phyloP scores from a whole-genome alignment of 2,888 invertebrate genomes.

The Rhyacophila evoluta region DNA sequence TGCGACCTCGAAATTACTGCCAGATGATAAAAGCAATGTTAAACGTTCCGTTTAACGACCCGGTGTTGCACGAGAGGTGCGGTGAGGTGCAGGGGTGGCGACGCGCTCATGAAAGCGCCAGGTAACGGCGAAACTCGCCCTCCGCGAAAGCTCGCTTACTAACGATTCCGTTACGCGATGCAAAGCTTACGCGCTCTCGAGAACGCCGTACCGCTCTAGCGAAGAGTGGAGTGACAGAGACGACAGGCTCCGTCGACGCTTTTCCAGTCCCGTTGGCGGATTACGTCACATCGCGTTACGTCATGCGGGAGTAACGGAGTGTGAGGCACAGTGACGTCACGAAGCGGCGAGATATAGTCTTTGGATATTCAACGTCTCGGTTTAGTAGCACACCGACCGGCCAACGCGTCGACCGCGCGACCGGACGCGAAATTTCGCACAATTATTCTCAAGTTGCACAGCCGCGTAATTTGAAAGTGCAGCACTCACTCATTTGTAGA shows the following conservation, averaged over 20 bases:
- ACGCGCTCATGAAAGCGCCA: constrained; percentile 56
- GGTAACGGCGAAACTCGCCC: constrained; percentile 57
- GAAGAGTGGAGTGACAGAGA: constrained; percentile 62
- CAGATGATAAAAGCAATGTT: constrained; percentile 19
- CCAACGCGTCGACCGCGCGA: constrained; percentile 39
- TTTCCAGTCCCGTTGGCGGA: constrained; percentile 66
- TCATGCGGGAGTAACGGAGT: constrained; percentile 56
- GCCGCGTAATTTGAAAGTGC: not conserved
- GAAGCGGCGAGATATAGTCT: constrained; percentile 68
- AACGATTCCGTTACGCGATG: constrained; percentile 69
- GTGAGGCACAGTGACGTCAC: constrained; percentile 65
- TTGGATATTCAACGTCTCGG: constrained; percentile 69
- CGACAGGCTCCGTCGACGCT: constrained; percentile 62
- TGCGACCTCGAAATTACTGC: constrained; percentile 9
- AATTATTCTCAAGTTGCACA: not conserved
- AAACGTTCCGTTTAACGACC: constrained; percentile 11
- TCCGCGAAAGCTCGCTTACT: constrained; percentile 66
- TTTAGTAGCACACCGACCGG: constrained; percentile 71
- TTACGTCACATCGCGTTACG: constrained; percentile 52
- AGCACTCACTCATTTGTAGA: not conserved
- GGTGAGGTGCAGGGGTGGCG: constrained; percentile 17
- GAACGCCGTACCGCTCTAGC: constrained; percentile 55
- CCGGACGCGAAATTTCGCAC: constrained; percentile 22
- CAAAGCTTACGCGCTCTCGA: constrained; percentile 56
- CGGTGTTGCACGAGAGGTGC: not conserved